These are phyloP conservation scores for Turnix velox DNA, from an alignment of 2,113 vertebrate genomes.

Conservation along the genomic window DNA sequence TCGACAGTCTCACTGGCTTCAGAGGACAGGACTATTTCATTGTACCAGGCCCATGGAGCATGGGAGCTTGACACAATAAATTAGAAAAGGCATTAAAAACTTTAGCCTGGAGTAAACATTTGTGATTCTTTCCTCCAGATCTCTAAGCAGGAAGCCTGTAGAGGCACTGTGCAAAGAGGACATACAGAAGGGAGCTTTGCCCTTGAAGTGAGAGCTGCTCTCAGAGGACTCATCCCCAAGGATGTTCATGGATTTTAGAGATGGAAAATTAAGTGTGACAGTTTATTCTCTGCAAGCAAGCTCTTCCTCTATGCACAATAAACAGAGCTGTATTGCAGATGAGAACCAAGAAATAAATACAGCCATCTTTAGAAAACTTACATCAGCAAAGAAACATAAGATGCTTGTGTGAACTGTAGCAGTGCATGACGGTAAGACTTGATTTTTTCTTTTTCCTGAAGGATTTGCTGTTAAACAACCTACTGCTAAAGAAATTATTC, in stretches of 20 bases:
- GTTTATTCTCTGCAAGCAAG: background rate
- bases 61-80: background rate
- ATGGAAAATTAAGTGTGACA: background rate
- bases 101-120: background rate
- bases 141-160: background rate
- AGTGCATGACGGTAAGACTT: background rate
- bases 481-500: slow-evolving; percentile 47
- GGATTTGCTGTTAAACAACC: background rate
- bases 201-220: background rate
- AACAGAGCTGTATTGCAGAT: background rate
- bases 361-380: background rate
- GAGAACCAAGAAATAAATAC: background rate
- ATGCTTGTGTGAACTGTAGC: background rate
- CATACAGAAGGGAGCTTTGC: rapidly evolving
- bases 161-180: background rate
- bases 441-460: background rate
- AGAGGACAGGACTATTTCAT: background rate
- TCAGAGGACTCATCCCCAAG: background rate
- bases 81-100: background rate
- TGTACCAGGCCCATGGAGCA: background rate
- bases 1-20: background rate
- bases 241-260: background rate
- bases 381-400: background rate
- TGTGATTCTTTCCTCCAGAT: background rate
- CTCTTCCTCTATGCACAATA: background rate